Percentiles rank a stretch among this genome's conserved stretches.
Conservation (phyloP, 2,113 vertebrate species). For the Marcusenius ussheri region DNA sequence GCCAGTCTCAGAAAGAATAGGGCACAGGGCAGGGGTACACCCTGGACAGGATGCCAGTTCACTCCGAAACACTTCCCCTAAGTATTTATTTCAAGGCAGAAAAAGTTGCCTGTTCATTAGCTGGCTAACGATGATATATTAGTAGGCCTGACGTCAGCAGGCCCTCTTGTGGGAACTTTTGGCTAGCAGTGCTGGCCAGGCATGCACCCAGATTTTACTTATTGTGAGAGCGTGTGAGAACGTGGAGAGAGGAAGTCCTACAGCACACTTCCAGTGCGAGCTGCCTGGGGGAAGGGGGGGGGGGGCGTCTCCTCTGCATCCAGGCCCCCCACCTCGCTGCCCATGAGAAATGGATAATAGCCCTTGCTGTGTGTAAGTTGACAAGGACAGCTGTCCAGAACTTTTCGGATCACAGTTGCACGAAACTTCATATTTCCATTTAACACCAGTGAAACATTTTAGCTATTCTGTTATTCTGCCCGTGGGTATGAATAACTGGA, state of each 20-base stretch:
- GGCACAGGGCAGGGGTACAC: not conserved
- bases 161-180: not conserved
- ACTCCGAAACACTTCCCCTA: not conserved
- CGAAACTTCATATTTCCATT: not conserved
- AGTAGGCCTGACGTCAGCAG: not conserved
- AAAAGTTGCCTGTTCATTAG: not conserved
- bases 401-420: not conserved
- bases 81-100: not conserved
- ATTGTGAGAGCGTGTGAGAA: constrained; percentile 3
- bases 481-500: not conserved
- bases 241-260: not conserved
- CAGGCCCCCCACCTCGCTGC: not conserved
- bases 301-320: not conserved
- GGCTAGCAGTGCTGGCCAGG: not conserved
- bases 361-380: not conserved
- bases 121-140: not conserved
- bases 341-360: not conserved
- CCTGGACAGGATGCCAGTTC: not conserved
- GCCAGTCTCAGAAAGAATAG: not conserved
- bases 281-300: not conserved
- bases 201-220: not conserved
- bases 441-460: not conserved
- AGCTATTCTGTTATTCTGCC: not conserved
- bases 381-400: not conserved
- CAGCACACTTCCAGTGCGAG: not conserved